Percentiles rank a stretch among this genome's conserved stretches.
Conservation (phyloP, 1,140 invertebrate genomes). For the Trichonephila inaurata region DNA sequence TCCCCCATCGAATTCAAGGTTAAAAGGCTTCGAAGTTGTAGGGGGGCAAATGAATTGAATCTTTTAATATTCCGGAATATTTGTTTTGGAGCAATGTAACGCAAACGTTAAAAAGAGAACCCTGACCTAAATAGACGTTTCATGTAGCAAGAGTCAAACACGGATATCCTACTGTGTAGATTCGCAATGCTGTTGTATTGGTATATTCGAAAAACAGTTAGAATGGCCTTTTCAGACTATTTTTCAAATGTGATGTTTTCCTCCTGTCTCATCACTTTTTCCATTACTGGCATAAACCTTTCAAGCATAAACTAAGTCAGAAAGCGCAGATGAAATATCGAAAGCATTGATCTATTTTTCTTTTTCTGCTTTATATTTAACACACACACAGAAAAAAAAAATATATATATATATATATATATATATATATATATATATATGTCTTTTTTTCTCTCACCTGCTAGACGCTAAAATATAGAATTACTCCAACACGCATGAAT, state of each 20-base stretch:
- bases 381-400: no score
- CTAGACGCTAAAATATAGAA: no score
- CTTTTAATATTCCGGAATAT: neutral
- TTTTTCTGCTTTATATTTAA: no score
- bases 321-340: neutral
- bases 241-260: neutral
- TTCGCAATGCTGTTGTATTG: neutral
- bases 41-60: no score
- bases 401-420: no score
- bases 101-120: neutral
- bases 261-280: neutral
- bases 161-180: neutral
- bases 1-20: no score
- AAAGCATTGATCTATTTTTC: no score
- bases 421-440: no score
- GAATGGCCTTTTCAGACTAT: neutral
- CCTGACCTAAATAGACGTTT: conserved; percentile 4
- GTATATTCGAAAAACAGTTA: neutral
- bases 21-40: no score
- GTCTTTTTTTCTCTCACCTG: no score
- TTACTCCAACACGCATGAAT: no score
- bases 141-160: neutral
- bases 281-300: neutral
- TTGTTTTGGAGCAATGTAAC: neutral
- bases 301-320: neutral